Evolutionary conservation across 2,113 vertebrate genomes (phyloP).

Genomic region (Coptodon rendalli): DNA sequence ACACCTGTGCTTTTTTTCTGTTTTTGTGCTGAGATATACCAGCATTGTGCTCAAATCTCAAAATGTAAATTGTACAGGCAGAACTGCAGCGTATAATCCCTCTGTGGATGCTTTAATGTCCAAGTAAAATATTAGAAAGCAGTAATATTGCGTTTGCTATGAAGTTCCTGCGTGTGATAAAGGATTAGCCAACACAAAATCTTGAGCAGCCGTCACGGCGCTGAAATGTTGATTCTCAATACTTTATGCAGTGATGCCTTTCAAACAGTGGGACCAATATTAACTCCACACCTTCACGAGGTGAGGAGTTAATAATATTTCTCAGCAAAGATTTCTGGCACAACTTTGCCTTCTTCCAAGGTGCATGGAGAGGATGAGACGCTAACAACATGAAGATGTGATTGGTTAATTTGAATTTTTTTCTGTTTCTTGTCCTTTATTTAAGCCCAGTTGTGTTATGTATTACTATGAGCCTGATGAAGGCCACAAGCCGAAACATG

Average conservation of each 20-base stretch:
- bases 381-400: not conserved
- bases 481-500: rapidly evolving
- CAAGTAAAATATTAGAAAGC: not conserved
- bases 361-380: not conserved
- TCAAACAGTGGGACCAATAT: not conserved
- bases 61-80: not conserved
- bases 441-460: not conserved
- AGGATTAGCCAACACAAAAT: not conserved
- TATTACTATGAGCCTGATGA: not conserved
- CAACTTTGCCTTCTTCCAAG: not conserved
- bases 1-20: not conserved
- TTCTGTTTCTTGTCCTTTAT: not conserved
- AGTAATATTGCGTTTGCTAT: not conserved
- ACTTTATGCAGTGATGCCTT: not conserved
- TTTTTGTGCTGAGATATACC: not conserved
- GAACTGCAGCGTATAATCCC: not conserved
- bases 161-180: not conserved
- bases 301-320: not conserved
- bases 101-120: not conserved
- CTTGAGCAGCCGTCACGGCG: not conserved
- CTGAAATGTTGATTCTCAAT: not conserved
- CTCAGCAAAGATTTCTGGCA: not conserved
- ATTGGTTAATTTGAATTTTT: not conserved
- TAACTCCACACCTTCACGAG: rapidly evolving
- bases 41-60: not conserved